These are phyloP conservation scores for Petrocephalus zakoni DNA, from an alignment of 2,113 vertebrate genomes.

Conservation along the genomic window DNA sequence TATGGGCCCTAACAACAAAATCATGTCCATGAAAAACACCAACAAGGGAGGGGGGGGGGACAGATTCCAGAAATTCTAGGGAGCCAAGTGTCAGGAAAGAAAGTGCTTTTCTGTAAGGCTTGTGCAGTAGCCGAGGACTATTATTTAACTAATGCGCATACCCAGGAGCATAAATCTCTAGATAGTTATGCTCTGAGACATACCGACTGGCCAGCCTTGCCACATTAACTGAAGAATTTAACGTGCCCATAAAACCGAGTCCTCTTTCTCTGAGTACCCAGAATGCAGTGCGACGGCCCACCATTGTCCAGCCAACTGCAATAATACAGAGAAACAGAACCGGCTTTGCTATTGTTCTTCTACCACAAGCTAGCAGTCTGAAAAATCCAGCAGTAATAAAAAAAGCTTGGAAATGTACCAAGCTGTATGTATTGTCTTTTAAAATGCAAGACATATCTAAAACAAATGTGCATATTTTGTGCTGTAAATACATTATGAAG, in stretches of 20 bases:
- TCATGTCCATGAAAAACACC: not conserved
- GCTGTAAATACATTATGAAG: constrained; percentile 36
- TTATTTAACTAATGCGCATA: constrained; percentile 1
- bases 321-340: constrained; percentile 42
- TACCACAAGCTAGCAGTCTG: constrained; percentile 50
- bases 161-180: constrained; percentile 25
- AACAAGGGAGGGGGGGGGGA: not conserved
- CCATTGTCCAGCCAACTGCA: constrained; percentile 45
- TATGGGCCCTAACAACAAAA: not conserved
- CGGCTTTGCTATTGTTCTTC: constrained; percentile 20
- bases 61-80: not conserved
- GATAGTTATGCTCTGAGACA: constrained; percentile 29
- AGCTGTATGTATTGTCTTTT: constrained; percentile 45
- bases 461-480: constrained; percentile 41
- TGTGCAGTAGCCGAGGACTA: constrained; percentile 38
- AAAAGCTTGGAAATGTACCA: constrained; percentile 58
- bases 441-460: constrained; percentile 31
- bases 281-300: constrained; percentile 36
- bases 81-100: not conserved
- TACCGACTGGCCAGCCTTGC: constrained; percentile 27
- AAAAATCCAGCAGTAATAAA: constrained; percentile 41
- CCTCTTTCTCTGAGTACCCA: constrained; percentile 32
- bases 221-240: constrained; percentile 38
- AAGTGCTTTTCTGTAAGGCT: not conserved
- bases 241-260: constrained; percentile 36